A percentile compares a stretch with the other conserved stretches of the same genome.
These are phyloP conservation scores for Thomomys bottae DNA, from an alignment of 2,113 vertebrate species.

Conservation along the genomic window DNA sequence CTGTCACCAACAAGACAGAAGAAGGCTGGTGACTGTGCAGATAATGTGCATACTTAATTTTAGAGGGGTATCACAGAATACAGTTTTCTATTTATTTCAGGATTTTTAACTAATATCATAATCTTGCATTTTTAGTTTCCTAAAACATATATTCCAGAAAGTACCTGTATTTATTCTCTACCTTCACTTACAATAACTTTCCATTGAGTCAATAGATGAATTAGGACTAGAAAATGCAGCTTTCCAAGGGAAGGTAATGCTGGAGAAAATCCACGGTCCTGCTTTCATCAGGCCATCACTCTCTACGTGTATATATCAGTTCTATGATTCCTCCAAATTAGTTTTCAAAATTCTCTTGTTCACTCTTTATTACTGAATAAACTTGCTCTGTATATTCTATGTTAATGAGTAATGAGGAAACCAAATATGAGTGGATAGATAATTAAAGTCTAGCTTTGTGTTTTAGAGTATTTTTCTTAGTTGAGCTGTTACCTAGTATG, in stretches of 20 bases:
- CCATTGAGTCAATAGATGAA: constrained; percentile 15
- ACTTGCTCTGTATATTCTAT: background rate
- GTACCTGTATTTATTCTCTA: background rate
- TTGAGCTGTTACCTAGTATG: too few relatives aligned
- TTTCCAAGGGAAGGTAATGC: constrained; percentile 22
- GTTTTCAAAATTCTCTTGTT: background rate
- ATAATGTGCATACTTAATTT: background rate
- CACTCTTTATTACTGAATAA: background rate
- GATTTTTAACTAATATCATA: background rate
- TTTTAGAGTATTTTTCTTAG: too few relatives aligned
- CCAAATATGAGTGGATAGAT: too few relatives aligned
- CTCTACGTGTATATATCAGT: background rate
- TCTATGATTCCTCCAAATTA: constrained; percentile 18
- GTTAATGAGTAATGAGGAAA: too few relatives aligned
- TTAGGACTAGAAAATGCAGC: background rate
- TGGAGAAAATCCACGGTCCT: background rate
- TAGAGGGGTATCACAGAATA: background rate
- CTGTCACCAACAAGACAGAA: background rate
- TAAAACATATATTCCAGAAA: constrained; percentile 31
- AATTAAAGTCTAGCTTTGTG: too few relatives aligned
- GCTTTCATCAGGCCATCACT: background rate
- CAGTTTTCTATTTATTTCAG: background rate
- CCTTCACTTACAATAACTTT: background rate
- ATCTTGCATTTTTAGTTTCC: background rate
- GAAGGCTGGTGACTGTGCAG: background rate